Percentiles rank a stretch among this genome's conserved stretches.
Evolutionary conservation across 2,113 vertebrate species (phyloP).

Genomic region (Rhabdornis inornatus): DNA sequence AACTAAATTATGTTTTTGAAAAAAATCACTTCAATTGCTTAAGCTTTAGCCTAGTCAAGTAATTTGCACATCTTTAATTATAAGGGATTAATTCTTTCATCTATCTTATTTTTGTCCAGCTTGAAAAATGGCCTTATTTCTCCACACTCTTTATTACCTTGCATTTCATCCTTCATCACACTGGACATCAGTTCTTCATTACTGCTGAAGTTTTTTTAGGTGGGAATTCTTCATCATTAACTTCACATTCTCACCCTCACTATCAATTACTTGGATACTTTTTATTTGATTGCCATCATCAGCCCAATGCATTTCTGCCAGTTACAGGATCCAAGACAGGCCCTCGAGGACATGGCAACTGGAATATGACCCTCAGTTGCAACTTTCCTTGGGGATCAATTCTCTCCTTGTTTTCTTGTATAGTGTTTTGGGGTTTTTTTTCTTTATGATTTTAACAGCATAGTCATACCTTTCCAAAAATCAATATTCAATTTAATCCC

Average conservation of each 20-base stretch:
- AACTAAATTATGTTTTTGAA: neutral
- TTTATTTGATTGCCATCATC: neutral
- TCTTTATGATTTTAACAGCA: conserved; percentile 38
- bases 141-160: neutral
- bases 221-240: conserved; percentile 39
- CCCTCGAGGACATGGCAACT: neutral
- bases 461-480: conserved; percentile 58
- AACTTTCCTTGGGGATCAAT: neutral
- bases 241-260: neutral
- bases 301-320: conserved; percentile 13
- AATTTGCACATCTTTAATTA: conserved; percentile 34
- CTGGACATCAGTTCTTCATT: neutral
- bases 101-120: neutral
- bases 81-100: neutral
- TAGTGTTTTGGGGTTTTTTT: neutral
- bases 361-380: neutral
- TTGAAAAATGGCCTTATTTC: neutral
- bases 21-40: neutral
- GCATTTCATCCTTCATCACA: conserved; percentile 2
- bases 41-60: neutral
- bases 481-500: conserved; percentile 64
- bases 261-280: conserved; percentile 24
- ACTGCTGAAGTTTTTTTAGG: neutral
- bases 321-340: neutral
- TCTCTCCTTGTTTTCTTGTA: conserved; percentile 2